Percentiles rank a stretch among this genome's conserved stretches.
Conservation (phyloP, 1,140 invertebrate genomes). For the Brachionus calyciflorus region DNA sequence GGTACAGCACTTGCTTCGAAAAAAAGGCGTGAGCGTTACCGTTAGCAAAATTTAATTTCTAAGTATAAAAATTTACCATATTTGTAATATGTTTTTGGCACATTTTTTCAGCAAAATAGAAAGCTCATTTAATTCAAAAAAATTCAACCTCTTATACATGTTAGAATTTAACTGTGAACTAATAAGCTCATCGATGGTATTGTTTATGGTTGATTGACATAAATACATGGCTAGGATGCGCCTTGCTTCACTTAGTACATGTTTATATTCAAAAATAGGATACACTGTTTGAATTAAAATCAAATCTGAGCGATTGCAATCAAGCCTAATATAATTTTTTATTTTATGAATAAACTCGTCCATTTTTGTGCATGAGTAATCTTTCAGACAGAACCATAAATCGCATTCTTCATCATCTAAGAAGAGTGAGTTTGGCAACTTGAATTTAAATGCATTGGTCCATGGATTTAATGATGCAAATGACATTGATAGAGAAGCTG, state of each 20-base stretch:
- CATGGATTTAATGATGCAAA: slow-evolving; percentile 15
- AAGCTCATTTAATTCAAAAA: too few relatives aligned
- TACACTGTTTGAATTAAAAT: slow-evolving; percentile 30
- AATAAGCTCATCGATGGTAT: slow-evolving; percentile 18
- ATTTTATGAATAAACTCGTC: slow-evolving; percentile 33
- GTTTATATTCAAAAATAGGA: slow-evolving; percentile 38
- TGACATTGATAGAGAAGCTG: slow-evolving; percentile 1
- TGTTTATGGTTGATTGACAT: slow-evolving; percentile 21
- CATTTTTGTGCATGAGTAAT: slow-evolving; percentile 39
- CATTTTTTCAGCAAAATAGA: too few relatives aligned
- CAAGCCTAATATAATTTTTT: slow-evolving; percentile 7
- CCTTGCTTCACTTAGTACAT: slow-evolving; percentile 25
- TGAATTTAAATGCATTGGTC: not conserved
- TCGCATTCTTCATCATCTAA: slow-evolving; percentile 35
- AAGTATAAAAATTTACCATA: too few relatives aligned
- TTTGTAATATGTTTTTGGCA: too few relatives aligned
- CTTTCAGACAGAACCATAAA: slow-evolving; percentile 42
- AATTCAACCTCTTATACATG: too few relatives aligned
- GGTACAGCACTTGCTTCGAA: too few relatives aligned
- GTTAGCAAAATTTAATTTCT: too few relatives aligned
- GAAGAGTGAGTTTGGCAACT: not conserved
- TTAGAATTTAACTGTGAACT: not conserved
- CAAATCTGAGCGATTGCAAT: slow-evolving; percentile 10
- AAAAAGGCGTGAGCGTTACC: too few relatives aligned
- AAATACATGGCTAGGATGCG: slow-evolving; percentile 39